Base-by-base conservation (phyloP, 2,888 invertebrate species). In the Drosophila maculinotata region DNA sequence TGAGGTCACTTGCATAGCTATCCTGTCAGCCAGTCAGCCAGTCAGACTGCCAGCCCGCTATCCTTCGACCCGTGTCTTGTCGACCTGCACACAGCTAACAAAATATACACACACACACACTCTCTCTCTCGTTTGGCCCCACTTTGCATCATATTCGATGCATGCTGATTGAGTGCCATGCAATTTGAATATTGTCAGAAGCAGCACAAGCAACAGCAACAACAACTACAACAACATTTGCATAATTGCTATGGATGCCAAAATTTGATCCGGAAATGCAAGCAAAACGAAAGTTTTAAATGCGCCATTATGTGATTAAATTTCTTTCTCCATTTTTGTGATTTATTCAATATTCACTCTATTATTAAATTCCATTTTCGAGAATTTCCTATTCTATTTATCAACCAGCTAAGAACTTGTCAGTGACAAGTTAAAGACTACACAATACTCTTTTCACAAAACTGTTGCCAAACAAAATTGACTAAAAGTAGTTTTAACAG, bases 141-240 rank as follows among this genome's bases (percentile, higher is more conserved):
- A 58, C 38, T 52, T 35, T 39, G 44, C 52, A 38, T 62, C 56
- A 59, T 54, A 53, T 76, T 70, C 74, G 68, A 59, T 81, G 85
- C 85, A 76, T 69, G 49, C 68, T 85, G 79, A 87, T 87, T 85
- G 70, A 82, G 69, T 72, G 76, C 49, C 60, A 63, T 67, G 69
- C 82, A 66, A 85, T 69, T 70, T 69, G 66, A 76, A 67, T 75
- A 58, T 63, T 68, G 70, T 69, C 85, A 79, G 60, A 6, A 12
- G 54, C 63, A 71, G 58, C 38, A 58, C 12, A 35, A 47, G 3
- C 45, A 30, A 9, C 66, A 33, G n/a, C 33, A 41, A n/a, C 39
- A 51, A 30, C 39, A 20, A 14, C 39, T 25, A 36, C 58, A 68
- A 58, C 58, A 64, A 56, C 67, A 81, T 85, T 85, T 81, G 68